Percentiles rank a stretch among this genome's conserved stretches.
phyloP scores from a whole-genome alignment of 2,888 invertebrate genomes.

The Lasioglossum figueresi region DNA sequence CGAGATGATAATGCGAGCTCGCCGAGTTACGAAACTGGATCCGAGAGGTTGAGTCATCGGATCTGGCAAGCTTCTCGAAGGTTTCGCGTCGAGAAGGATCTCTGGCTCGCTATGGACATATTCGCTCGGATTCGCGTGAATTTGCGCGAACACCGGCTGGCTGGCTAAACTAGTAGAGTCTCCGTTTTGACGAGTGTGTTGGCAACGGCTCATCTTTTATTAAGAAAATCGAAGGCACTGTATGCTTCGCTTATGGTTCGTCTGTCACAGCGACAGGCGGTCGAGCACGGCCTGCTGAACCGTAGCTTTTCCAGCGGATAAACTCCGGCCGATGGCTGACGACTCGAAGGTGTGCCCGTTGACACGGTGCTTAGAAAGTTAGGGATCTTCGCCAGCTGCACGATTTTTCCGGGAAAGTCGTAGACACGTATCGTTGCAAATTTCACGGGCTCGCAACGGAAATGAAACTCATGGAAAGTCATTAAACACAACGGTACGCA shows the following conservation, averaged over 20 bases:
- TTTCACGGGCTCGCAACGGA: too few species aligned
- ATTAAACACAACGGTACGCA: too few species aligned
- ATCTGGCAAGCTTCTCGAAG: conserved; percentile 1
- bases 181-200: background rate
- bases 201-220: background rate
- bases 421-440: too few species aligned
- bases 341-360: background rate
- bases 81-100: background rate
- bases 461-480: too few species aligned
- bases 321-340: background rate
- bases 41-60: background rate
- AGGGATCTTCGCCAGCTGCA: too few species aligned
- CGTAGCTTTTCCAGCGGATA: background rate
- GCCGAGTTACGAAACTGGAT: conserved; percentile 3
- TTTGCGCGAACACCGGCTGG: background rate
- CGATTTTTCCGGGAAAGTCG: too few species aligned
- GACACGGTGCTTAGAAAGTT: background rate
- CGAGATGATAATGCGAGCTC: background rate
- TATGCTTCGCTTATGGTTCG: background rate
- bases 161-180: background rate
- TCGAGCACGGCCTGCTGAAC: background rate
- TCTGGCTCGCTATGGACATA: background rate
- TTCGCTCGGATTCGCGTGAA: background rate
- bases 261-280: background rate
- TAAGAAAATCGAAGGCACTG: background rate